Percentiles rank a stretch among this genome's conserved stretches.
These are phyloP conservation scores for Pristionchus arcanus DNA, from an alignment of 2,888 invertebrate species.

Conservation along the genomic window DNA sequence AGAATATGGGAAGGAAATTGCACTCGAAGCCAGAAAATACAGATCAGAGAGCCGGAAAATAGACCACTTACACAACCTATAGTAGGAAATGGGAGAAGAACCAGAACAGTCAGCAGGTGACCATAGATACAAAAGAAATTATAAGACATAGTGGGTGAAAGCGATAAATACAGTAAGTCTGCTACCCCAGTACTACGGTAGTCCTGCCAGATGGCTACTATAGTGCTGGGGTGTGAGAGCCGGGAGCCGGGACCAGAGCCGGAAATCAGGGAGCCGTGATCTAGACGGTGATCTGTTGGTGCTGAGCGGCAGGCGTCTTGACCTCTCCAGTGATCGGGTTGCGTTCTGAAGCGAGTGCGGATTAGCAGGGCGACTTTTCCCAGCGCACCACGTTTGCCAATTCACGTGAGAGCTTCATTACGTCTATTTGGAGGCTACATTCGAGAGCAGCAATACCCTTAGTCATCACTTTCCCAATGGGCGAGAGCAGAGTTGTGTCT, in stretches of 20 bases:
- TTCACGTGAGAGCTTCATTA: not conserved
- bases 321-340: conserved; percentile 79
- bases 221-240: no score
- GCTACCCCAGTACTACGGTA: not conserved
- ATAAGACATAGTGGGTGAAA: not conserved
- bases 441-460: not conserved
- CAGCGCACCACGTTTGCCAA: not conserved
- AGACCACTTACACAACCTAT: conserved; percentile 45
- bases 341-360: conserved; percentile 68
- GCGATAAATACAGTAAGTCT: conserved; percentile 43
- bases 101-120: conserved; percentile 8
- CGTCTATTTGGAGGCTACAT: not conserved
- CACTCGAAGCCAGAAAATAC: conserved; percentile 32
- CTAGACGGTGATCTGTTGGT: conserved; percentile 71
- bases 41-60: not conserved
- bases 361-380: conserved; percentile 2
- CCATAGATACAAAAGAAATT: not conserved
- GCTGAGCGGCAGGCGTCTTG: conserved; percentile 66
- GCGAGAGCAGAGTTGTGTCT: not conserved
- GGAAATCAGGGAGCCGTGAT: not conserved
- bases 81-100: not conserved
- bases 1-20: conserved; percentile 36
- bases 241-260: conserved; percentile 11
- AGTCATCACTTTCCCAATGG: not conserved
- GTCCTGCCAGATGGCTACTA: not conserved